Percentiles rank a stretch among this genome's conserved stretches.
These are phyloP conservation scores for Orbicella faveolata DNA, from an alignment of 64 coral and sea anemone genomes.

Conservation along the genomic window DNA sequence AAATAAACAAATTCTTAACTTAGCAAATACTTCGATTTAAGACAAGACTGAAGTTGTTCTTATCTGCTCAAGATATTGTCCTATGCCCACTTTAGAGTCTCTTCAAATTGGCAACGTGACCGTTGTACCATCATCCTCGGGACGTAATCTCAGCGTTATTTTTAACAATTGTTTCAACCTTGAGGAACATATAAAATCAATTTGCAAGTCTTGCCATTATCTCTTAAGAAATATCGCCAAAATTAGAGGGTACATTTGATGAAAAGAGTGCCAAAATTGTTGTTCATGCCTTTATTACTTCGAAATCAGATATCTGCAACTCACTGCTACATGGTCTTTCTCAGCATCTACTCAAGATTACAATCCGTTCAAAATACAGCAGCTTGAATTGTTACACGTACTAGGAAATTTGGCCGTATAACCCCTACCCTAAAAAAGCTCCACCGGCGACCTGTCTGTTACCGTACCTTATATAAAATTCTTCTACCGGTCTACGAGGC, in stretches of 20 bases:
- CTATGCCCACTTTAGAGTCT: constrained; percentile 11
- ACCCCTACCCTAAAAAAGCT: no score
- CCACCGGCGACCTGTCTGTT: no score
- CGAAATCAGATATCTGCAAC: not conserved
- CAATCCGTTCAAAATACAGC: constrained; percentile 14
- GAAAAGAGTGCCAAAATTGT: constrained; percentile 17
- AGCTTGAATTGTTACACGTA: constrained; percentile 10
- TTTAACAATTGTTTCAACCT: constrained; percentile 13
- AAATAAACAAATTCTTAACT: no score
- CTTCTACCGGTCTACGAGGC: no score
- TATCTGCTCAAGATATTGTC: constrained; percentile 11
- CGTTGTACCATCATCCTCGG: constrained; percentile 9
- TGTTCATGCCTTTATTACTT: constrained; percentile 17
- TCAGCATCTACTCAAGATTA: constrained; percentile 24
- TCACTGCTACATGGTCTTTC: constrained; percentile 10
- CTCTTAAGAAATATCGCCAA: constrained; percentile 13
- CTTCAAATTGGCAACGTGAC: not conserved
- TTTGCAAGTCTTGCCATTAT: constrained; percentile 16
- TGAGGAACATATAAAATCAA: constrained; percentile 13
- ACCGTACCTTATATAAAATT: no score
- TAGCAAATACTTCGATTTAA: not conserved
- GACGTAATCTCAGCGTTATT: not conserved
- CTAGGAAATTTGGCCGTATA: no score
- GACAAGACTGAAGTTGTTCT: constrained; percentile 14
- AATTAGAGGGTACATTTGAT: constrained; percentile 12